Percentiles rank a stretch among this genome's conserved stretches.
These are phyloP conservation scores for Acropora tenuis DNA, from an alignment of 64 coral and sea anemone species.

Conservation along the genomic window DNA sequence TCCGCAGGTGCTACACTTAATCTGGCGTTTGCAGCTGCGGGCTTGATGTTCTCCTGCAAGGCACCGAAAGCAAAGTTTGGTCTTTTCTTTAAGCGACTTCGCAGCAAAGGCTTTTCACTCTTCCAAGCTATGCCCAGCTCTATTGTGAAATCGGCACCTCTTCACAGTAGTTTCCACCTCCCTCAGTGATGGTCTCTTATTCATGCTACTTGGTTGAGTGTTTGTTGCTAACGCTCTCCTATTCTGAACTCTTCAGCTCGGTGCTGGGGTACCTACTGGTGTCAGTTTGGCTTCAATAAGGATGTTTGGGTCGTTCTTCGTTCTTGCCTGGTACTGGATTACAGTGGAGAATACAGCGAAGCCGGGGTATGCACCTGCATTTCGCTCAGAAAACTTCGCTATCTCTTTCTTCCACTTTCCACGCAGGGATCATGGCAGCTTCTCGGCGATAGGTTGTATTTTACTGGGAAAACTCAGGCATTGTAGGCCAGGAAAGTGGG, in stretches of 20 bases:
- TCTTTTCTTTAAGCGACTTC: neutral
- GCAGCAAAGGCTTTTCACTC: slow-evolving; percentile 7
- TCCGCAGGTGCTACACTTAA: neutral
- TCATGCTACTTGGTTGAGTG: neutral
- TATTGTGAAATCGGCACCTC: neutral
- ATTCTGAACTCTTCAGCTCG: neutral
- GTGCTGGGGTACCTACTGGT: neutral
- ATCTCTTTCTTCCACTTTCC: slow-evolving; percentile 39
- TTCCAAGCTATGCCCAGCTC: neutral
- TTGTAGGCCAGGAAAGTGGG: neutral
- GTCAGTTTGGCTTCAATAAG: neutral
- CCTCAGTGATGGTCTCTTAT: neutral
- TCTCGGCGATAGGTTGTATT: slow-evolving; percentile 23
- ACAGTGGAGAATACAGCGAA: slow-evolving; percentile 8
- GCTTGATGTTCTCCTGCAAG: neutral
- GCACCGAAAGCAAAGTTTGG: neutral
- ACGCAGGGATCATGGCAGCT: slow-evolving; percentile 15
- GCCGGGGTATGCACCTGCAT: neutral
- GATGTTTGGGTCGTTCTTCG: slow-evolving; percentile 31
- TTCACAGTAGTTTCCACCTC: neutral
- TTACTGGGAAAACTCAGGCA: slow-evolving; percentile 46
- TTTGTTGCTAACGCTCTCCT: neutral
- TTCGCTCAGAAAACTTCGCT: slow-evolving; percentile 10
- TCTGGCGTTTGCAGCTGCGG: neutral
- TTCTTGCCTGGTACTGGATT: slow-evolving; percentile 24